Evolutionary conservation across 2,113 vertebrate genomes (phyloP), one percentile per base, ranked within the genome.

Genomic region (Tenrec ecaudatus): DNA sequence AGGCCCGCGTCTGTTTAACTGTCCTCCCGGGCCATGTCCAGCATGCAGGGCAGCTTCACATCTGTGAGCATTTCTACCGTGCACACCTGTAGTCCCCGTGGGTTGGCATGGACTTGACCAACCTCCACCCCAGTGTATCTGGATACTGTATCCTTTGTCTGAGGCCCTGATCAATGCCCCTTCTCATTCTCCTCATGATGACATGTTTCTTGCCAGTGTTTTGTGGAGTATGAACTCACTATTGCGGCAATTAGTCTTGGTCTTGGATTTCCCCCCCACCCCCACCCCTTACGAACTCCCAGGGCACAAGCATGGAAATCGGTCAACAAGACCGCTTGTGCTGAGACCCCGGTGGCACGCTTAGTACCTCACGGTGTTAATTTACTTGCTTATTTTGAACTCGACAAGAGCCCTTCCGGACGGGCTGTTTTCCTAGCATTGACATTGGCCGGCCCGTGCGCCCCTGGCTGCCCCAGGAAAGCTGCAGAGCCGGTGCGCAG

Each of bases 171-270:
- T 76, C 47, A 76, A 43, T 4, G 31, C 53, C 69, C 64, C 14
- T 64, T 29, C 33, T 73, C 77, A 22, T 64, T 94, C 71, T 86
- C 66, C 68, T 91, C 40, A 23, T n/a, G 40, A 15, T 80, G 71
- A 31, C 83, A 58, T 79, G 68, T 94, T 68, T 0, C 2, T 75
- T 88, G 85, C 78, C 3, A 11, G n/a, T 73, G 57, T 40, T 68
- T 43, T 58, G 31, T 38, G 57, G 47, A 60, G 31, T 82, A 36
- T 82, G 88, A 84, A 86, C 47, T 93, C 88, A 93, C 36, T 90
- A 79, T 85, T 90, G 71, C 20, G 23, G n/a, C 88, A 38, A 40
- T 88, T 86, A 40, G 0, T 31, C 10, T 27, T 3, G 9, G 77
- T n/a, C n/a, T n/a, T n/a, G n/a, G n/a, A n/a, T n/a, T n/a, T n/a